Conservation (phyloP, 2,113 vertebrate genomes). For the Patagioenas fasciata region DNA sequence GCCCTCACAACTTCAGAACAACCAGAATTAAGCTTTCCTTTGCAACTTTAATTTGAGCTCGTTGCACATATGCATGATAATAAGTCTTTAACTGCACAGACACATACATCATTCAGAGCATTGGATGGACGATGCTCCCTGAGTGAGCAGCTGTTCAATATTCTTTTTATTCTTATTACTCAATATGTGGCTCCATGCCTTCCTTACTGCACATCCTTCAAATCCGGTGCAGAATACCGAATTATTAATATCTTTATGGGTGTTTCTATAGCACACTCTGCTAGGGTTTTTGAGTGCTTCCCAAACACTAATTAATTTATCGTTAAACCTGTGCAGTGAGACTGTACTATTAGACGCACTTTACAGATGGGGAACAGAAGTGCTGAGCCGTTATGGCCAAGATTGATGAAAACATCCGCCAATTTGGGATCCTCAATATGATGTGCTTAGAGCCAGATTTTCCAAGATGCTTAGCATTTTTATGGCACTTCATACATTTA, state of each 20-base stretch:
- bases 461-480: constrained; percentile 23
- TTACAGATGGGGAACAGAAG: constrained; percentile 9
- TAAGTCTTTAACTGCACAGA: constrained; percentile 46
- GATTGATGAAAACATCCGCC: neutral
- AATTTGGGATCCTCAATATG: neutral
- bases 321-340: constrained; percentile 1
- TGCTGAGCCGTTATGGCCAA: neutral
- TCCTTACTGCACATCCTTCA: constrained; percentile 56
- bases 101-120: constrained; percentile 62
- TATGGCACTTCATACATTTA: neutral
- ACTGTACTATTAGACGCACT: neutral
- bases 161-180: constrained; percentile 68
- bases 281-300: constrained; percentile 14
- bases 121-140: constrained; percentile 33
- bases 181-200: constrained; percentile 63
- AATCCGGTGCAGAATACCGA: neutral
- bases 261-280: constrained; percentile 21
- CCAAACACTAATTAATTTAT: constrained; percentile 53
- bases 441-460: neutral
- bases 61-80: constrained; percentile 50
- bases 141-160: constrained; percentile 67
- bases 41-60: constrained; percentile 53
- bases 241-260: constrained; percentile 61
- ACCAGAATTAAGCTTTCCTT: constrained; percentile 20
- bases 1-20: neutral